A percentile compares a stretch with the other conserved stretches of the same genome.
These are phyloP conservation scores for Rosalia funebris DNA, from an alignment of 2,888 invertebrate genomes.

Conservation along the genomic window DNA sequence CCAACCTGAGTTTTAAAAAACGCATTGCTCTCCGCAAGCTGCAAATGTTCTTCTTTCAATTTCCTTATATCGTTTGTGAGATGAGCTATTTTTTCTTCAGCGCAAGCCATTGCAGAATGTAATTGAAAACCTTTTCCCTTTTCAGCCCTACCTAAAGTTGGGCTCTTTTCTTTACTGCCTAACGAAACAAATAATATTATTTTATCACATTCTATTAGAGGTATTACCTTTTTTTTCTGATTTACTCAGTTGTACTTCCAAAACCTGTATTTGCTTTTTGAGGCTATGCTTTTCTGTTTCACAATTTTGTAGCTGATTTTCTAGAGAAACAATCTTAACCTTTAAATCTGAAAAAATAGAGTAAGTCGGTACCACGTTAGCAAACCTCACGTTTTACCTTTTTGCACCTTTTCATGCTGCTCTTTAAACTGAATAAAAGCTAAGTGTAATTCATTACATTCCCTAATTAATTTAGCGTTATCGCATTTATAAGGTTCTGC, in stretches of 20 bases:
- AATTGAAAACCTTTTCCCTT: conserved; percentile 61
- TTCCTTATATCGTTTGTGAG: conserved; percentile 63
- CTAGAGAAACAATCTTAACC: conserved; percentile 65
- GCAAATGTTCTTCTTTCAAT: conserved; percentile 60
- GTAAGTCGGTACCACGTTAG: no score
- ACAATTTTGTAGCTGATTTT: conserved; percentile 71
- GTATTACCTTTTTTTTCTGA: conserved; percentile 55
- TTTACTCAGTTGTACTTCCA: conserved; percentile 69
- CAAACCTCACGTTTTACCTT: conserved; percentile 65
- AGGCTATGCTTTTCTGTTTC: conserved; percentile 56
- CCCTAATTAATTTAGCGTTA: conserved; percentile 78
- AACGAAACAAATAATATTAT: neutral
- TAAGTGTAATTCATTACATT: conserved; percentile 78
- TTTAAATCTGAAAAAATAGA: conserved; percentile 64
- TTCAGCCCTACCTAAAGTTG: neutral
- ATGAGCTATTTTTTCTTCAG: conserved; percentile 60
- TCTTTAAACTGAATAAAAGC: conserved; percentile 75
- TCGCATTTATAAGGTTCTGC: conserved; percentile 85
- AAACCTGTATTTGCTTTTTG: conserved; percentile 52
- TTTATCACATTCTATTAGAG: conserved; percentile 2
- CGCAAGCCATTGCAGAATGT: conserved; percentile 61
- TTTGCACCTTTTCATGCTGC: conserved; percentile 69
- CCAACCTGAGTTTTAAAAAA: conserved; percentile 63
- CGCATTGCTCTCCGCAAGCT: conserved; percentile 58
- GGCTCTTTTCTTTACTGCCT: conserved; percentile 25